These are phyloP conservation scores for Ageneiosus marmoratus DNA, from an alignment of 2,113 vertebrate species.

Conservation along the genomic window DNA sequence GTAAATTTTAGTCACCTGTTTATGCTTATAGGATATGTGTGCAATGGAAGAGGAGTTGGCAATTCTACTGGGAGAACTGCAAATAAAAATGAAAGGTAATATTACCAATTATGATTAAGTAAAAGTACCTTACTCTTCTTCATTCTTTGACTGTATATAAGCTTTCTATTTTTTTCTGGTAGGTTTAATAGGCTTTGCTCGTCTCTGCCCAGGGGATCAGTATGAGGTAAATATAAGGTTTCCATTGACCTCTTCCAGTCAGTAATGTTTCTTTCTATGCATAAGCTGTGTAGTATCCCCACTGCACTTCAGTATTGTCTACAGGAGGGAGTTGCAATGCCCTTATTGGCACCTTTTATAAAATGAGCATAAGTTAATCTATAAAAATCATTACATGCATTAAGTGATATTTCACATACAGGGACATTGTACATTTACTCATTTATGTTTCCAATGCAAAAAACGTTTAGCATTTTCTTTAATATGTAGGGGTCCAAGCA, in stretches of 20 bases:
- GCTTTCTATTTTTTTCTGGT: conserved; percentile 60
- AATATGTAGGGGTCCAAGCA: background rate
- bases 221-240: conserved; percentile 80
- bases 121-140: no score
- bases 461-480: background rate
- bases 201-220: conserved; percentile 94
- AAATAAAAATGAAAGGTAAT: conserved; percentile 97
- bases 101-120: no score
- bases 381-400: background rate
- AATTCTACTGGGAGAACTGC: conserved; percentile 89
- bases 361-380: background rate
- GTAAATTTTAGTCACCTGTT: background rate
- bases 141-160: background rate
- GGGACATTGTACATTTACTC: background rate
- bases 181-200: conserved; percentile 94
- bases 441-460: background rate
- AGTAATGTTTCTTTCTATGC: background rate
- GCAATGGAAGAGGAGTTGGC: conserved; percentile 88
- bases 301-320: background rate
- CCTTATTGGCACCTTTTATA: background rate
- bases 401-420: background rate
- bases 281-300: background rate
- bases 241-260: background rate
- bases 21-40: conserved; percentile 86
- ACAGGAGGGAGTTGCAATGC: background rate